Percentiles rank a stretch among this genome's conserved stretches.
Evolutionary conservation across 2,888 invertebrate species (phyloP).

Genomic region (Dynastes grantii): DNA sequence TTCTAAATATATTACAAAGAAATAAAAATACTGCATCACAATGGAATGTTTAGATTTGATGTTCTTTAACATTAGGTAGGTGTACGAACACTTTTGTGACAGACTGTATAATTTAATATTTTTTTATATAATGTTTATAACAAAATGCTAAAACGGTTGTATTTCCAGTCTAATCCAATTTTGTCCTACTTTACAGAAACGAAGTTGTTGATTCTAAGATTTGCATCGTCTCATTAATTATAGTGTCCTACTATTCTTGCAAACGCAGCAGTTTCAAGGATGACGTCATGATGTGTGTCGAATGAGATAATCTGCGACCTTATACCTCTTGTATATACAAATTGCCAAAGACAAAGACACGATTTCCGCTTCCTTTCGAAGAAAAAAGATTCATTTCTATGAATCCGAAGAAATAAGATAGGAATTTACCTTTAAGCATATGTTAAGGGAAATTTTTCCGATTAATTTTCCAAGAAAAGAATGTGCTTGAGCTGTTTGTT

Average conservation of each 20-base stretch:
- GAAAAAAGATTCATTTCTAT: background rate
- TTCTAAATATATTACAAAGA: no score
- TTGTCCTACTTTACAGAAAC: conserved; percentile 24
- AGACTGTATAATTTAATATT: no score
- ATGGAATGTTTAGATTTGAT: no score
- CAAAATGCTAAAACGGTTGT: background rate
- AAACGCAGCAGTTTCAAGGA: conserved; percentile 1
- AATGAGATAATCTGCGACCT: conserved; percentile 26
- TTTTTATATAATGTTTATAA: background rate
- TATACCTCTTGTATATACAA: background rate
- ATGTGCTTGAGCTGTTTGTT: no score
- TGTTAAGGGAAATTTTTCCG: no score
- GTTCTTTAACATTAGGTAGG: no score
- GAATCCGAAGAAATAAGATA: no score
- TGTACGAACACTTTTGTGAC: no score
- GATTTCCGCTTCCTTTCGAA: conserved; percentile 31
- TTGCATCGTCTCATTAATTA: conserved; percentile 34
- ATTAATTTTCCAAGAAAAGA: no score
- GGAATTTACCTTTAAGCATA: no score
- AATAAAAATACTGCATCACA: no score
- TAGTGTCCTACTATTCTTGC: conserved; percentile 30
- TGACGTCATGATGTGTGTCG: conserved; percentile 10
- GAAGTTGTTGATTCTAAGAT: conserved; percentile 25
- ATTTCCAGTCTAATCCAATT: background rate
- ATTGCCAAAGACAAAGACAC: conserved; percentile 4